Base-by-base conservation (phyloP, 2,113 vertebrate genomes). In the Pachycephala philippinensis region DNA sequence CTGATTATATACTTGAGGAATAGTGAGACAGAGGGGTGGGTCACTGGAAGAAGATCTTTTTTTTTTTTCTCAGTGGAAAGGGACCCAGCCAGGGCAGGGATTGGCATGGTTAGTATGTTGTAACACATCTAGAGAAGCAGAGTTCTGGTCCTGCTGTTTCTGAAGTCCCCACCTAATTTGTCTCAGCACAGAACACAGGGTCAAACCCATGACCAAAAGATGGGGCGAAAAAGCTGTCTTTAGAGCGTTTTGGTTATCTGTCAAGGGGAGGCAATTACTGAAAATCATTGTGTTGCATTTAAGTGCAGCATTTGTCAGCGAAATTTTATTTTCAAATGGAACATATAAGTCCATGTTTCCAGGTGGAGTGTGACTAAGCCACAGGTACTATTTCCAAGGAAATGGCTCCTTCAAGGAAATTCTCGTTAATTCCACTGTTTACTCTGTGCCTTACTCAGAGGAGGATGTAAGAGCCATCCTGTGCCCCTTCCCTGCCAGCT, bases 361-460 rank as follows among this genome's bases (percentile, higher is more conserved):
- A 59, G 50, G 47, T 95, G 64, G 24, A 49, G 37, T 3, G 1
- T 89, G 89, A 84, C 77, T 84, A 79, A 94, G 60, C 64, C 61
- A 33, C 77, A 72, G 42, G 61, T 80, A 57, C 22, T 70, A 47
- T 84, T 75, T 64, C 37, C 72, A 91, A 93, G 84, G 56, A 81
- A 89, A 50, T 49, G 1, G 28, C 37, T 94, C 31, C 71, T 91
- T 84, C 93, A 77, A 86, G 50, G 89, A 52, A 77, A 92, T 63
- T 83, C 44, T 71, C 42, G 13, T 7, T 56, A 68, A 83, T 61
- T 75, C 39, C 21, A 24, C 14, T 87, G 90, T 94, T 93, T 84
- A 68, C 84, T 83, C 31, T 77, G 57, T 57, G 52, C 10, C 37
- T 85, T 90, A 53, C 56, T 64, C 79, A 87, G 68, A 78, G 56